Percentiles rank a stretch among this genome's conserved stretches.
Conservation (phyloP, 1,140 invertebrate species). For the Lethocerus indicus region DNA sequence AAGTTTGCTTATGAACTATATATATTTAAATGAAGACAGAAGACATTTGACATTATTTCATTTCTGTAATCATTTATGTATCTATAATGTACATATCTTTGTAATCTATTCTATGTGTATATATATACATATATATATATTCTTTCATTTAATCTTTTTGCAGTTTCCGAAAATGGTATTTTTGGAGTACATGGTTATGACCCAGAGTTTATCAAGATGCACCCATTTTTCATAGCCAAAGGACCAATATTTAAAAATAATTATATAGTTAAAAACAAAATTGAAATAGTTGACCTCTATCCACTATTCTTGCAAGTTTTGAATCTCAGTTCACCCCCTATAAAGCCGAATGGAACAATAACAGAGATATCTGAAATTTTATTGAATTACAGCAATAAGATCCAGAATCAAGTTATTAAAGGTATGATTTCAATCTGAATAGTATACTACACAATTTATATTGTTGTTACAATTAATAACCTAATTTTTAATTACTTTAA, state of each 20-base stretch:
- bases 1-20: no score
- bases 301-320: background rate
- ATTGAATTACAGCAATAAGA: background rate
- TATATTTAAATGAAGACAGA: no score
- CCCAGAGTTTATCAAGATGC: background rate
- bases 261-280: background rate
- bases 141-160: background rate
- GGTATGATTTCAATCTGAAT: no score
- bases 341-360: constrained; percentile 1
- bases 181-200: constrained; percentile 3
- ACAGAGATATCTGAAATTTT: no score
- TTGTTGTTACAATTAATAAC: no score
- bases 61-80: no score
- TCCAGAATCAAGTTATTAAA: background rate
- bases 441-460: no score
- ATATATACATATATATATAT: no score
- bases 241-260: constrained; percentile 3
- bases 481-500: no score
- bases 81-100: no score
- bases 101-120: no score
- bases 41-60: no score
- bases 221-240: background rate
- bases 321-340: background rate
- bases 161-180: background rate
- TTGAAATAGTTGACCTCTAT: background rate